These are phyloP conservation scores for Vannuccia rotundouncinata DNA, from an alignment of 2,888 invertebrate genomes.

Conservation along the genomic window DNA sequence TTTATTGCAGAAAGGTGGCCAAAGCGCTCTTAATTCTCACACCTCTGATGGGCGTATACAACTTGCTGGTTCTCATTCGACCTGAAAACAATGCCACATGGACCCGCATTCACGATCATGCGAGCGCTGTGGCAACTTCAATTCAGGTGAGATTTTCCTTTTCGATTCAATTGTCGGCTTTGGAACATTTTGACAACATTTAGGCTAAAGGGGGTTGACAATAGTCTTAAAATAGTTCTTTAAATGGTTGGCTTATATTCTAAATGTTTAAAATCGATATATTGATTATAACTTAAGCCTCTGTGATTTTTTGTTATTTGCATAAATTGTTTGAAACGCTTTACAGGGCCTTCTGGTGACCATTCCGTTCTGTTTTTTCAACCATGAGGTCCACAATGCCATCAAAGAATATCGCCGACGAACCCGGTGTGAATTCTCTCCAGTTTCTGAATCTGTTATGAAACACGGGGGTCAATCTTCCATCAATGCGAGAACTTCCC, in stretches of 20 bases:
- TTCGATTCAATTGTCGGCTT: no score
- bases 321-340: no score
- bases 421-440: not conserved
- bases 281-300: no score
- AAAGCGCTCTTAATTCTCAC: conserved; percentile 29
- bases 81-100: conserved; percentile 27
- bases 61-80: conserved; percentile 18
- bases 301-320: no score
- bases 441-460: not conserved
- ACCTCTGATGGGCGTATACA: conserved; percentile 25
- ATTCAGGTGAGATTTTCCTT: no score
- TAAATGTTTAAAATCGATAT: no score
- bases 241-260: no score
- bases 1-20: conserved; percentile 25
- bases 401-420: not conserved
- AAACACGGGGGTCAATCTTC: not conserved
- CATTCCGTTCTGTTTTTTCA: conserved; percentile 33
- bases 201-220: no score
- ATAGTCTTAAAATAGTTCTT: no score
- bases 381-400: conserved; percentile 29
- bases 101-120: conserved; percentile 22
- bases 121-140: conserved; percentile 4
- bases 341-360: conserved; percentile 27
- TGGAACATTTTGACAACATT: no score
- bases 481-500: not conserved